phyloP scores from a whole-genome alignment of 2,113 vertebrate genomes.

The Formicarius rufipectus region DNA sequence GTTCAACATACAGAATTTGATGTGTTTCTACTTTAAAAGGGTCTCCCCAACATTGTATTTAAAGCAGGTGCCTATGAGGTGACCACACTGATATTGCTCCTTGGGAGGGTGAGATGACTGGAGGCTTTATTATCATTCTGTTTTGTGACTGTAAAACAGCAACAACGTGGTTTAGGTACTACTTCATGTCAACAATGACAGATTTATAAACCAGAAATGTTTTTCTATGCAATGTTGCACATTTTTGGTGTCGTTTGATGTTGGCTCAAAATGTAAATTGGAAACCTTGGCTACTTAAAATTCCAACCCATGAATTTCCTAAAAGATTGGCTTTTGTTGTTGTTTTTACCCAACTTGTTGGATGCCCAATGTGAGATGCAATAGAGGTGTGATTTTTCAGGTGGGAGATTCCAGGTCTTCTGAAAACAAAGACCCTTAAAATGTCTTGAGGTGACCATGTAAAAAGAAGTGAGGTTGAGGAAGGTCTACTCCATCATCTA shows the following conservation, averaged over 20 bases:
- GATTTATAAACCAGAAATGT: neutral
- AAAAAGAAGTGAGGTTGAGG: neutral
- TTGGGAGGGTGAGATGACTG: neutral
- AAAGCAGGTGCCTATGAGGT: neutral
- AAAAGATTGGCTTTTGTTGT: neutral
- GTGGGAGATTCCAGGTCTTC: neutral
- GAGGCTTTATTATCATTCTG: neutral
- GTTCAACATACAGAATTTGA: neutral
- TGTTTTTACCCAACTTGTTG: neutral
- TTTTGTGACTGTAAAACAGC: neutral
- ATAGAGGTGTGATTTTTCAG: neutral
- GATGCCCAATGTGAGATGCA: neutral
- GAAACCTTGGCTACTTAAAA: neutral
- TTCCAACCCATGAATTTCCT: neutral
- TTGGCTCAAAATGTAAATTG: neutral
- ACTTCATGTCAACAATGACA: neutral
- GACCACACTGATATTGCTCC: neutral
- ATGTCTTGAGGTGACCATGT: neutral
- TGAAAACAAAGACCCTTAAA: neutral
- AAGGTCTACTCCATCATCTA: neutral
- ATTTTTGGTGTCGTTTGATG: neutral
- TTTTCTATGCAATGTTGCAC: neutral
- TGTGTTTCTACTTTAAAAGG: neutral
- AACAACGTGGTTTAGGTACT: neutral
- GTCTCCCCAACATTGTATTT: accelerated